phyloP scores from a whole-genome alignment of 2,113 vertebrate genomes.

The Polyodon spathula region DNA sequence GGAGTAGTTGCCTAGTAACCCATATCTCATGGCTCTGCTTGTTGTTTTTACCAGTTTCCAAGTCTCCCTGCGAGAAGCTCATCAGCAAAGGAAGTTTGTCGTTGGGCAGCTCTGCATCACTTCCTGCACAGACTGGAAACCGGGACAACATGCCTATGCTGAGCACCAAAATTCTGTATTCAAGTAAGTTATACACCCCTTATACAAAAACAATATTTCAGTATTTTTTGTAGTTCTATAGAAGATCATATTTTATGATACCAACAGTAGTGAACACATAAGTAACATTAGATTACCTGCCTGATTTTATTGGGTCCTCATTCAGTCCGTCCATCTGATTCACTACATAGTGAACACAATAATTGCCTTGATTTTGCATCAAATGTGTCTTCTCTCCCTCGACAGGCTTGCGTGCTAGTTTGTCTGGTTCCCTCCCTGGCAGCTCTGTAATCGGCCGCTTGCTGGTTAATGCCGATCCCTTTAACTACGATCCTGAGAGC shows the following conservation, averaged over 20 bases:
- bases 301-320: no score
- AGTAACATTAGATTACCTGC: no score
- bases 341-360: no score
- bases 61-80: conserved; percentile 79
- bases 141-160: conserved; percentile 76
- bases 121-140: conserved; percentile 74
- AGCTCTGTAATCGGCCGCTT: conserved; percentile 82
- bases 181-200: conserved; percentile 57
- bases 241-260: no score
- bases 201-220: background rate
- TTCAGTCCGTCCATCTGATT: no score
- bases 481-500: conserved; percentile 82
- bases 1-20: no score
- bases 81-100: conserved; percentile 74
- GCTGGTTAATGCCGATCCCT: conserved; percentile 82
- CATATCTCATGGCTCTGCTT: background rate
- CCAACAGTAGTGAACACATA: no score
- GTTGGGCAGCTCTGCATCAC: conserved; percentile 72
- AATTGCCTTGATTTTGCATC: no score
- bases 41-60: conserved; percentile 56
- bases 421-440: conserved; percentile 77
- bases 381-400: conserved; percentile 6
- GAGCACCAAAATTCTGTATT: conserved; percentile 80
- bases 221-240: no score
- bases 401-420: conserved; percentile 68